Evolutionary conservation across 2,888 invertebrate genomes (phyloP).

Genomic region (Beris chalybata): DNA sequence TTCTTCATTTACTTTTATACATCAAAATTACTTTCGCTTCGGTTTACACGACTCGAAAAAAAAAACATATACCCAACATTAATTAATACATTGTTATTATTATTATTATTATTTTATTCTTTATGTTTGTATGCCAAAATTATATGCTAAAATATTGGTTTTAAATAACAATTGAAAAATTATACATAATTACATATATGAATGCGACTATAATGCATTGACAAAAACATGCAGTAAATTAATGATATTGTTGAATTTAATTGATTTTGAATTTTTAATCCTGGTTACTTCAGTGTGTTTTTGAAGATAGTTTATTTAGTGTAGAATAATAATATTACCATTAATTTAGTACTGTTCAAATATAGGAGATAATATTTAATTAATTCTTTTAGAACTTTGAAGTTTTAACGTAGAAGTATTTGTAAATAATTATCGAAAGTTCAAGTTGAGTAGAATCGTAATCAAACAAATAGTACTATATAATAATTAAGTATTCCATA

Average conservation of each 20-base stretch:
- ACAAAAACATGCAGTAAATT: background rate
- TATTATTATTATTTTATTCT: slow-evolving; percentile 23
- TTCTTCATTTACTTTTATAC: background rate
- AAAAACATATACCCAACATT: slow-evolving; percentile 19
- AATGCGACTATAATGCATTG: slow-evolving; percentile 37
- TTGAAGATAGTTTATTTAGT: background rate
- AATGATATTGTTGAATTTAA: slow-evolving; percentile 4
- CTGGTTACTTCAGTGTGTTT: background rate
- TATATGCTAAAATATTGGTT: slow-evolving; percentile 2
- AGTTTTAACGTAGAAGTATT: no score
- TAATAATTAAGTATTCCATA: no score
- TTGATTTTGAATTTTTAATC: background rate
- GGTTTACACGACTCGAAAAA: slow-evolving; percentile 9
- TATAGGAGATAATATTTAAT: no score
- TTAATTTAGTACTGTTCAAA: background rate
- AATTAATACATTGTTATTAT: slow-evolving; percentile 28
- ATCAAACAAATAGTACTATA: no score
- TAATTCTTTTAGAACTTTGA: no score
- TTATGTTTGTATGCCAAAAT: slow-evolving; percentile 33
- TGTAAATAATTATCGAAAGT: no score
- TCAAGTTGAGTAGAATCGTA: no score
- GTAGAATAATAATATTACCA: background rate
- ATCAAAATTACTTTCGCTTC: no score
- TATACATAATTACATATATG: background rate
- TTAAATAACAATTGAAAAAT: slow-evolving; percentile 3